Evolutionary conservation across 2,888 invertebrate species (phyloP).

Genomic region (Piscicola geometra): DNA sequence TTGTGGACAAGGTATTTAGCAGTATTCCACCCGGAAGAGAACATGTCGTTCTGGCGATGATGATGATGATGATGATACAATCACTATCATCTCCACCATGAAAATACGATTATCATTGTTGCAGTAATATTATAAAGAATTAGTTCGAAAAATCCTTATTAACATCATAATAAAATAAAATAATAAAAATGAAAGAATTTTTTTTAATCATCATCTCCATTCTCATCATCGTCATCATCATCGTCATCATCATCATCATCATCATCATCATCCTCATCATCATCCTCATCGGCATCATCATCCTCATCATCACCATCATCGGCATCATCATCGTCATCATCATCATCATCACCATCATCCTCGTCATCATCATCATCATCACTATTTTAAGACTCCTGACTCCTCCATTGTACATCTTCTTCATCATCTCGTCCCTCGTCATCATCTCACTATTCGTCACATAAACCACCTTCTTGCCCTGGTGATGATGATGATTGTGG

Average conservation of each 20-base stretch:
- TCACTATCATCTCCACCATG: too few species aligned
- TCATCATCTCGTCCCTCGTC: constrained; percentile 17
- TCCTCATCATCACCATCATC: too few species aligned
- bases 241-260: neutral
- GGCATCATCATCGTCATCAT: constrained; percentile 20
- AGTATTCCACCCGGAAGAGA: neutral
- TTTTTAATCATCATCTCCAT: neutral
- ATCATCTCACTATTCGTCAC: constrained; percentile 20
- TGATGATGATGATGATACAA: too few species aligned
- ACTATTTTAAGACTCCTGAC: constrained; percentile 8
- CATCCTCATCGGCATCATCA: too few species aligned
- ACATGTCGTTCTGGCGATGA: neutral
- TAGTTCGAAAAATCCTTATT: too few species aligned
- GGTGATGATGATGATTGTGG: neutral
- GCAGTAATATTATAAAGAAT: too few species aligned
- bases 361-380: constrained; percentile 28
- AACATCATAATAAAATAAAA: too few species aligned
- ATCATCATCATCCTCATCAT: too few species aligned
- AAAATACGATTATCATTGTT: too few species aligned
- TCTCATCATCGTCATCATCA: neutral
- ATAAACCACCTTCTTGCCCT: constrained; percentile 13
- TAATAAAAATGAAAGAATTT: too few species aligned
- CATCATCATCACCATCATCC: constrained; percentile 25
- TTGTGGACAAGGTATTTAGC: neutral
- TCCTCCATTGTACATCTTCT: constrained; percentile 7